Evolutionary conservation across 2,113 vertebrate genomes (phyloP).

Genomic region (Salvator merianae): DNA sequence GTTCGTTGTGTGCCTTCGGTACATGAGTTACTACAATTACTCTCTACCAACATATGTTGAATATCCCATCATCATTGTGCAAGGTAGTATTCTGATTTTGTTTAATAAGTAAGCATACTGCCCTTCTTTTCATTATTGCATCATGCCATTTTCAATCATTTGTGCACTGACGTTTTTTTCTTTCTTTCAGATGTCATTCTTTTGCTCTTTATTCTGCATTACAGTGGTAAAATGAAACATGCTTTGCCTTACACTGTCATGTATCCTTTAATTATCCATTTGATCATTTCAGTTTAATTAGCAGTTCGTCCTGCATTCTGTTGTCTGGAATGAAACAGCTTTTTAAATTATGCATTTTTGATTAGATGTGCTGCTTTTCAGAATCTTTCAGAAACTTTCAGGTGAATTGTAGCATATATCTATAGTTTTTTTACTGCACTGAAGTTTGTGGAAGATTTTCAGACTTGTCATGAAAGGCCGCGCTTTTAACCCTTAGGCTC

Average conservation of each 20-base stretch:
- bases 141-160: background rate
- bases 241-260: slow-evolving; percentile 73
- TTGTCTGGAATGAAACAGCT: slow-evolving; percentile 23
- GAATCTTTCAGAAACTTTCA: background rate
- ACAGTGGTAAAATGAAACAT: slow-evolving; percentile 77
- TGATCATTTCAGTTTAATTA: background rate
- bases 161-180: background rate
- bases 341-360: background rate
- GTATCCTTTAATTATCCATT: slow-evolving; percentile 83
- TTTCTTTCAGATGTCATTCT: slow-evolving; percentile 83
- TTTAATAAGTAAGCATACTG: background rate
- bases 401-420: background rate
- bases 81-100: slow-evolving; percentile 79
- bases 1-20: slow-evolving; percentile 91
- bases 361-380: background rate
- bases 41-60: slow-evolving; percentile 91
- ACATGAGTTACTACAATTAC: slow-evolving; percentile 91
- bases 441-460: background rate
- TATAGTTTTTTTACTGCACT: slow-evolving; percentile 9
- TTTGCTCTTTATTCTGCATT: slow-evolving; percentile 84
- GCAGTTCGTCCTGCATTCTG: background rate
- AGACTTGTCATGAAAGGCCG: background rate
- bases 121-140: background rate
- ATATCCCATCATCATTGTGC: slow-evolving; percentile 90
- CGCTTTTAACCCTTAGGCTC: background rate